phyloP scores from a whole-genome alignment of 2,113 vertebrate species.

The Cygnus atratus region DNA sequence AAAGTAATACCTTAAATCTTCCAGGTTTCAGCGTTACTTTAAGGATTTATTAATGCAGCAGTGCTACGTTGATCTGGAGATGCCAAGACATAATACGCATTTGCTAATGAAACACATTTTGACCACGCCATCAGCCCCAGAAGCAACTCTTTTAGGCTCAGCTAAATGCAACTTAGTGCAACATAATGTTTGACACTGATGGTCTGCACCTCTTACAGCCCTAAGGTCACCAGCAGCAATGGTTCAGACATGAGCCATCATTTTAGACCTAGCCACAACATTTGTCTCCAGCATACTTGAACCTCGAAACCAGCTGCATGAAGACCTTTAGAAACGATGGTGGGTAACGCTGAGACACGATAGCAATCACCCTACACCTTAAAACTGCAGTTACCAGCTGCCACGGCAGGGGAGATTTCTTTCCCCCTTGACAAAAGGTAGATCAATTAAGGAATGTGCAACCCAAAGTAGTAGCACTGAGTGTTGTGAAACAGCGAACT shows the following conservation, averaged over 20 bases:
- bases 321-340: neutral
- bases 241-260: rapidly evolving
- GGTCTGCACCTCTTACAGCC: neutral
- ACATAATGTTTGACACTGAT: rapidly evolving
- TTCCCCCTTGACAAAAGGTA: neutral
- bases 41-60: neutral
- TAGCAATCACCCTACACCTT: neutral
- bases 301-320: neutral
- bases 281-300: neutral
- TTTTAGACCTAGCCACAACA: neutral
- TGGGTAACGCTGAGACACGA: neutral
- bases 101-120: neutral
- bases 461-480: neutral
- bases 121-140: rapidly evolving
- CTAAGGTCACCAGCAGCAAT: neutral
- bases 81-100: neutral
- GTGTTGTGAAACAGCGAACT: neutral
- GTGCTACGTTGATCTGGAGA: neutral
- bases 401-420: neutral
- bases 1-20: neutral
- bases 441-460: neutral
- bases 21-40: neutral
- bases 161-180: neutral
- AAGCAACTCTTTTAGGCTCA: neutral
- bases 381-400: neutral